These are phyloP conservation scores for Drosophila longiperda DNA, from an alignment of 2,888 invertebrate species.

Conservation along the genomic window DNA sequence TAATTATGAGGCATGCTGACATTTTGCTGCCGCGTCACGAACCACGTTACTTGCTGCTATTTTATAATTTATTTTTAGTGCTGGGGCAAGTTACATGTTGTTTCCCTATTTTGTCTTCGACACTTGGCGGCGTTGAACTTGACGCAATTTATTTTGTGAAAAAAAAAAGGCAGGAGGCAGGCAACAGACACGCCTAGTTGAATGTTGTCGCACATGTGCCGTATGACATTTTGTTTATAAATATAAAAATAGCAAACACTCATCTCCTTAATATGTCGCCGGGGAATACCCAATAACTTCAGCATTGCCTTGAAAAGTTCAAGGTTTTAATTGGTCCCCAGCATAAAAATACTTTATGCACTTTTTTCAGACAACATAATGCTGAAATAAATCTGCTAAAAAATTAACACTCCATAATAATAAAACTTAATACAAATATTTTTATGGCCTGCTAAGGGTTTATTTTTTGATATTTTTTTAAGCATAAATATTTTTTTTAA, in stretches of 20 bases:
- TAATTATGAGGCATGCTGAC: slow-evolving; percentile 80
- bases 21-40: slow-evolving; percentile 45
- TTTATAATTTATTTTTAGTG: slow-evolving; percentile 76
- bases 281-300: slow-evolving; percentile 64
- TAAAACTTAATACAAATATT: neutral
- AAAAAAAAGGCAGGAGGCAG: slow-evolving; percentile 44
- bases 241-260: slow-evolving; percentile 47
- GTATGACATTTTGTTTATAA: slow-evolving; percentile 48
- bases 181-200: slow-evolving; percentile 71
- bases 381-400: neutral
- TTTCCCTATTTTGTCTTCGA: slow-evolving; percentile 69
- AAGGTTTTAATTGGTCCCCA: slow-evolving; percentile 33
- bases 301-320: slow-evolving; percentile 34
- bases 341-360: neutral
- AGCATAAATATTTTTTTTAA: neutral
- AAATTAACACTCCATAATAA: neutral
- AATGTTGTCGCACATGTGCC: slow-evolving; percentile 63
- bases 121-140: slow-evolving; percentile 79
- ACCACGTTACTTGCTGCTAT: slow-evolving; percentile 55
- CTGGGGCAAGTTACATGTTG: slow-evolving; percentile 43
- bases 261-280: slow-evolving; percentile 45
- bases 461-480: neutral
- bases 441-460: neutral
- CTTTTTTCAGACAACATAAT: neutral
- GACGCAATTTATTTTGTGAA: slow-evolving; percentile 80